These are phyloP conservation scores for Paralvinella palmiformis DNA, from an alignment of 1,140 invertebrate species.

Conservation along the genomic window DNA sequence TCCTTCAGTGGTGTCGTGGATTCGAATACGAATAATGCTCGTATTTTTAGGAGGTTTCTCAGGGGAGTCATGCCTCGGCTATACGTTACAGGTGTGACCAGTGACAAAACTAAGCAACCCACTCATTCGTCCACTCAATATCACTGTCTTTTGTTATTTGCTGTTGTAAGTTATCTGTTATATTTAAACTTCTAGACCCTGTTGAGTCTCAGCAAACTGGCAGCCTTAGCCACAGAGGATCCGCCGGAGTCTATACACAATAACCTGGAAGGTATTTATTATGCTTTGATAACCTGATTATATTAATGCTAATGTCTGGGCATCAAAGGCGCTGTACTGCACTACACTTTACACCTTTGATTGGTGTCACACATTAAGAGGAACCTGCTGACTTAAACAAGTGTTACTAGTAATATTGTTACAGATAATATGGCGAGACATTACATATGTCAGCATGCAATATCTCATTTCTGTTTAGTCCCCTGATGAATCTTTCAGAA, in stretches of 20 bases:
- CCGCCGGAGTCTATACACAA: conserved; percentile 23
- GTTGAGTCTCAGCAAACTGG: conserved; percentile 51
- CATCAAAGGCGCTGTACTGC: too few relatives aligned
- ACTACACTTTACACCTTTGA: too few relatives aligned
- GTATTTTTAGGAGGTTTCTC: neutral
- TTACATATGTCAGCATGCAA: neutral
- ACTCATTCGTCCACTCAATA: neutral
- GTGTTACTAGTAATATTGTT: neutral
- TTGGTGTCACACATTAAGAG: too few relatives aligned
- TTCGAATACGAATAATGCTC: neutral
- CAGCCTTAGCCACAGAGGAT: conserved; percentile 38
- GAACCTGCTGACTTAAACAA: too few relatives aligned
- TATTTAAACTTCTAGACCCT: conserved; percentile 42
- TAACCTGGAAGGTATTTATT: conserved; percentile 36
- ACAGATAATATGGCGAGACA: neutral
- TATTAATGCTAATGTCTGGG: too few relatives aligned
- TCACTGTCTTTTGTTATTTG: neutral
- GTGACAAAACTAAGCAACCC: neutral
- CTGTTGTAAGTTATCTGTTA: neutral
- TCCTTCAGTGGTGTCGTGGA: too few relatives aligned
- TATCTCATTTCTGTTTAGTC: neutral
- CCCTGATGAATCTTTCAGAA: neutral
- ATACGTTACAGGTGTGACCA: neutral
- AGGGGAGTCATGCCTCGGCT: neutral
- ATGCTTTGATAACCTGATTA: too few relatives aligned